Base-by-base conservation (phyloP, 2,888 invertebrate species). In the Panorpa germanica region DNA sequence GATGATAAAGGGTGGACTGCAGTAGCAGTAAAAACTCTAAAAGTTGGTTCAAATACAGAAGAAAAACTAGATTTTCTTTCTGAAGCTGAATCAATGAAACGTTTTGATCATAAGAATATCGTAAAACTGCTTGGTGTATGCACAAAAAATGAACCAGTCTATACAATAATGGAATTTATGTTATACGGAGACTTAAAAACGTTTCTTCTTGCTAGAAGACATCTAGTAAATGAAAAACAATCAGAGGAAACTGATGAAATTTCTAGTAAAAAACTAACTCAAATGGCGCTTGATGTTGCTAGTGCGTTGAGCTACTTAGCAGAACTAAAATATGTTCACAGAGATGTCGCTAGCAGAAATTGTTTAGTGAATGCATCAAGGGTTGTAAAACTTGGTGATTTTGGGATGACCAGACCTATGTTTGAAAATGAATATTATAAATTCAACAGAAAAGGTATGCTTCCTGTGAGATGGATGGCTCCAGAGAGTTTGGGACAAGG, bases 121-220 rank as follows among this genome's bases (percentile, higher is more conserved):
- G 75, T 91, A 9, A 69, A 72, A 40, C 57, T 91, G 17, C 54
- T 88, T 12, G 90, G 80, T 2, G 86, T 91, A 8, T 82, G 85
- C 42, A 80, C 86, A 2, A 73, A 78, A 45, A 71, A 68, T 25
- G 85, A 86, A 44, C 88, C 90, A 0, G 77, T 88, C 25, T 80
- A 82, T 46, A 82, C 82, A 1, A 71, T 91, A 9, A 90, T 91
- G 88, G 90, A 91, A 52, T 86, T 85, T 46, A 82, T 88, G 81
- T 57, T 90, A 20, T 85, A 88, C 48, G 91, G 88, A 13, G 90
- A 91, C 50, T 56, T 91, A 39, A 90, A 88, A 55, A 85, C 78
- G 6, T 91, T 75, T 53, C 59, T 91, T 33, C 52, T 90, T 38
- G 83, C 82, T 9, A 67, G 90, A 38, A 65, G 90, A 23, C 78